Percentiles rank a stretch among this genome's conserved stretches.
Evolutionary conservation across 2,888 invertebrate species (phyloP).

Genomic region (Tetropium fuscum): DNA sequence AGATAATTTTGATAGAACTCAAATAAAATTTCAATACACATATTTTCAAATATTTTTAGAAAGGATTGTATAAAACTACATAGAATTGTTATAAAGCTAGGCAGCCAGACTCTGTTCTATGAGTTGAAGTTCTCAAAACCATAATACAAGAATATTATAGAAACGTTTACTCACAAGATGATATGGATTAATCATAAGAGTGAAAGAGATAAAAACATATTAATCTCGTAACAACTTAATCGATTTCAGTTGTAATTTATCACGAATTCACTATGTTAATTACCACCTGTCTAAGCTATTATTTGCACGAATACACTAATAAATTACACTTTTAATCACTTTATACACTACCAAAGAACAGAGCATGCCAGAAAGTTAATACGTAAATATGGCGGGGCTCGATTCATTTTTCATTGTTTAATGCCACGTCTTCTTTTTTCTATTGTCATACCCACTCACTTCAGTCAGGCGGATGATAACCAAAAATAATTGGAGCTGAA

Average conservation of each 20-base stretch:
- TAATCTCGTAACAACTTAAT: constrained; percentile 9
- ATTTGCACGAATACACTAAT: constrained; percentile 20
- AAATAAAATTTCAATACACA: too few relatives aligned
- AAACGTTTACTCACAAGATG: too few relatives aligned
- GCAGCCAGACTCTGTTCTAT: too few relatives aligned
- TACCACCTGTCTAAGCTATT: constrained; percentile 19
- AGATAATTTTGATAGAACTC: too few relatives aligned
- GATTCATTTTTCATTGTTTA: constrained; percentile 13
- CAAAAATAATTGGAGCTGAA: too few relatives aligned
- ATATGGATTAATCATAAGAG: too few relatives aligned
- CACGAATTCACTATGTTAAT: constrained; percentile 14
- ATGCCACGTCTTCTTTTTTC: not conserved
- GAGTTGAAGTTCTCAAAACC: too few relatives aligned
- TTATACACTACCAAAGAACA: constrained; percentile 10
- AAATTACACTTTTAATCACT: constrained; percentile 20
- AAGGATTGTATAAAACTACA: too few relatives aligned
- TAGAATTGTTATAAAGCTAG: too few relatives aligned
- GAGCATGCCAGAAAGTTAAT: constrained; percentile 9
- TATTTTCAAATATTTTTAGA: too few relatives aligned
- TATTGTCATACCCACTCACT: not conserved
- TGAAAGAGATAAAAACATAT: not conserved
- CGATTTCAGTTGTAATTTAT: constrained; percentile 18
- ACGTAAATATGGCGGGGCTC: not conserved
- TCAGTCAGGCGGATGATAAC: too few relatives aligned
- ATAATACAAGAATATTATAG: too few relatives aligned